Base-by-base conservation (phyloP, 2,113 vertebrate species). In the Amblyornis subalaris region DNA sequence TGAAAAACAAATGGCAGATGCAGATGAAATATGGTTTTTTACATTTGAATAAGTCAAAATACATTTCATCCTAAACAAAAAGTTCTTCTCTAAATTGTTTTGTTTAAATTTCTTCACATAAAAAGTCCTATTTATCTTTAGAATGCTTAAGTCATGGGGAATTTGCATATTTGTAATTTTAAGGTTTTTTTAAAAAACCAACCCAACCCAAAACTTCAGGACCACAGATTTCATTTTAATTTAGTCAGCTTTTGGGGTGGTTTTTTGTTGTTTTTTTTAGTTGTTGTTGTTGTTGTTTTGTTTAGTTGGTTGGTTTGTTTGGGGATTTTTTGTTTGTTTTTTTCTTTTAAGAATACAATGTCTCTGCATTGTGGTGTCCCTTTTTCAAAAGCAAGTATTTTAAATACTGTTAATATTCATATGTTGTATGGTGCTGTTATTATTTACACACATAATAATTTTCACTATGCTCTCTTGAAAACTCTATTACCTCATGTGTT, bases 41-140 rank as follows among this genome's bases (percentile, higher is more conserved):
- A 66, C n/a, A n/a, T 47, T 94, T 88, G 51, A 95, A 44, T 79
- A 66, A 76, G 20, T 91, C 38, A 88, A 89, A 82, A 85, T 85
- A 24, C 4, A 47, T 62, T 73, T 85, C 1, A 54, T 40, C 6
- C 19, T 67, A 20, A 79, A 54, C 42, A 79, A 69, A n/a, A 71
- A 57, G 13, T 64, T 94, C 6, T 51, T 24, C 10, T 81, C 25
- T 44, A 64, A 72, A 55, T 75, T 45, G 12, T 47, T 88, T 84
- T 78, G 9, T 61, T 95, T 58, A 55, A 67, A 50, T 93, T 60
- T 79, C 44, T 91, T 81, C 31, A 53, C 44, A 29, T 20, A 5
- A 69, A 38, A 50, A 64, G 17, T 54, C 22, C 24, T 66, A 9
- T 81, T 84, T 88, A 42, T 78, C 40, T 82, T 57, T 17, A 62